Evolutionary conservation across 2,797 vertebrate species (phyloP), one percentile per base, ranked within the genome.

Genomic region (Gastrophryne carolinensis): DNA sequence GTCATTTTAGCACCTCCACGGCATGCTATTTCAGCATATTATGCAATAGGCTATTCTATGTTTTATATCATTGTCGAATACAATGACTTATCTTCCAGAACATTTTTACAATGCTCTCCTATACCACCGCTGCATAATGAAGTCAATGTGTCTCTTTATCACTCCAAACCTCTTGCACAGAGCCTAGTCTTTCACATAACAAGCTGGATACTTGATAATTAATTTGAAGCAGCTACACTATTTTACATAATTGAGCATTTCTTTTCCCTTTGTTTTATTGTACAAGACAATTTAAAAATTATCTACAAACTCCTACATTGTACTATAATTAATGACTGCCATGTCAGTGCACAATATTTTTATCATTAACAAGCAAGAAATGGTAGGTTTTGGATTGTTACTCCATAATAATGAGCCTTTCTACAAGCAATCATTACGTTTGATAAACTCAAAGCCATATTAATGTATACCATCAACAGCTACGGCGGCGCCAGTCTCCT

Each of bases 351-450:
- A 56, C 52, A 37, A 64, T 75, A 74, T 66, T 68, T 79, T 1
- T 64, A 69, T 73, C 58, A 80, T 47, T 7, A 66, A 74, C 64
- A 37, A 56, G 30, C 39, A 72, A 10, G 50, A 13, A 12, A 60
- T 32, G 7, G 79, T 30, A 71, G 75, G 52, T 72, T 75, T 71
- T 34, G 27, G 66, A 72, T 76, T 63, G 52, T 76, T 44, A 72
- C 79, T 60, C 79, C 35, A 9, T 68, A 79, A 80, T 79, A 81
- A 81, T 58, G 27, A 41, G 37, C 37, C 54, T 29, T 7, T 74
- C 76, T 69, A 57, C 12, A 26, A 37, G 50, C 50, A 60, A 9
- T 80, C 67, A 21, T 82, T 83, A 80, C 72, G 73, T 62, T 82
- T 79, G 49, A 84, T 73, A 81, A 73, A 70, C 17, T 11, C 41